These are phyloP conservation scores for Sitta europaea DNA, from an alignment of 2,113 vertebrate genomes.

Conservation along the genomic window DNA sequence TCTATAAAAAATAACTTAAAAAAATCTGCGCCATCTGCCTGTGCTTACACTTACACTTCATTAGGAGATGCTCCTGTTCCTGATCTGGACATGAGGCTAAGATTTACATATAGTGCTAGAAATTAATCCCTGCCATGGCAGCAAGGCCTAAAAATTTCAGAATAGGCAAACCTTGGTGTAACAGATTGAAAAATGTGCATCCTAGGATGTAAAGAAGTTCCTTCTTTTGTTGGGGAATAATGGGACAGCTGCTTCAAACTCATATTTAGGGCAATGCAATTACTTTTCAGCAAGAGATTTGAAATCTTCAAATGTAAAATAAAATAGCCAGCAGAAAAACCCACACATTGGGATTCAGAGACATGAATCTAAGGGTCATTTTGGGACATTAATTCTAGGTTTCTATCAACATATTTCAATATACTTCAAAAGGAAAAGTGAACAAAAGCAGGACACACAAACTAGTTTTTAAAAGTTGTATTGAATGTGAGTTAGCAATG, in stretches of 20 bases:
- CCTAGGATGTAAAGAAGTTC: background rate
- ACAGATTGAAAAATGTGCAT: background rate
- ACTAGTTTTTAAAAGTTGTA: background rate
- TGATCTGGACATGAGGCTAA: background rate
- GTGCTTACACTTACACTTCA: background rate
- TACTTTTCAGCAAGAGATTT: background rate
- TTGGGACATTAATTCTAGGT: background rate
- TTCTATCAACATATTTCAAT: background rate
- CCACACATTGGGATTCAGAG: background rate
- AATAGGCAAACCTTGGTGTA: background rate
- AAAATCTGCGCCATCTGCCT: background rate
- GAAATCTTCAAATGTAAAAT: background rate
- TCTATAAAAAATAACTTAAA: background rate
- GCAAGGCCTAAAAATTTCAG: background rate
- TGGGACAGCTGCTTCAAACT: background rate
- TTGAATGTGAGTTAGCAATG: background rate
- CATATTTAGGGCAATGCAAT: background rate
- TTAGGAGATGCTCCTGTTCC: background rate
- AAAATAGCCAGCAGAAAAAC: background rate
- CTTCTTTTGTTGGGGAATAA: background rate
- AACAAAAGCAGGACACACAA: background rate
- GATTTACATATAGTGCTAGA: background rate
- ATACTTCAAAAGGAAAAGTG: background rate
- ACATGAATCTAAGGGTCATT: background rate
- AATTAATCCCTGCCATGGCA: background rate